A percentile compares a stretch with the other conserved stretches of the same genome.
phyloP scores from a whole-genome alignment of 2,113 vertebrate species.

The Poicephalus gulielmi region DNA sequence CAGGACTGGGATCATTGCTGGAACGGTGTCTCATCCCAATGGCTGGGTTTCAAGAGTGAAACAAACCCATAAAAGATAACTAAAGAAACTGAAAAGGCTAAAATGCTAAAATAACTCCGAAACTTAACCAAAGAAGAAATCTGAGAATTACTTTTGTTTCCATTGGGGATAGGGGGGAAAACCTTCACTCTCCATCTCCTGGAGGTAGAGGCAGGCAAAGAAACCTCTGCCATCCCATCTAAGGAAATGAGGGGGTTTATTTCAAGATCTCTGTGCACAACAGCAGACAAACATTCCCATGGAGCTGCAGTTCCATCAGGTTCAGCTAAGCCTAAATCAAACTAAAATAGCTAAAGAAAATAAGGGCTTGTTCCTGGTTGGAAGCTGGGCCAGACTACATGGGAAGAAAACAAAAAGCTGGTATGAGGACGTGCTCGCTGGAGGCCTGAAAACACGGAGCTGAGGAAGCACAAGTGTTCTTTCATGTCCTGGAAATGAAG shows the following conservation, averaged over 20 bases:
- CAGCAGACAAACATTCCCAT: background rate
- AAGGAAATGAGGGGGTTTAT: background rate
- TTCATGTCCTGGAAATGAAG: background rate
- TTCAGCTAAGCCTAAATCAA: constrained; percentile 13
- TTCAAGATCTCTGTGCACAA: background rate
- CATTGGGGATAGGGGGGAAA: background rate
- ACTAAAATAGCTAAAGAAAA: constrained; percentile 26
- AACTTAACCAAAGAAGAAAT: background rate
- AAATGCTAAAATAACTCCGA: background rate
- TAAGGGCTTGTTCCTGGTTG: background rate
- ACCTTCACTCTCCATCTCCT: background rate
- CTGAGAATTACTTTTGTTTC: background rate
- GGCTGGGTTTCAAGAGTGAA: background rate
- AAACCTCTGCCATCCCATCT: background rate
- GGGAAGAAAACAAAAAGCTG: background rate
- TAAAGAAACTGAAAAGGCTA: background rate
- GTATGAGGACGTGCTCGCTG: fast-evolving
- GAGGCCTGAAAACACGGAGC: background rate
- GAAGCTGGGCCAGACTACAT: background rate
- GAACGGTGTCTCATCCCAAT: background rate
- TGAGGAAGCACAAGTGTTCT: background rate
- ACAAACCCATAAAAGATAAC: background rate
- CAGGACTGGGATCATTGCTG: background rate
- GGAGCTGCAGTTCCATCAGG: background rate
- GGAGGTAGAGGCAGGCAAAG: background rate